Conservation (phyloP, 2,888 invertebrate species). For the Cheilosia scutellata region DNA sequence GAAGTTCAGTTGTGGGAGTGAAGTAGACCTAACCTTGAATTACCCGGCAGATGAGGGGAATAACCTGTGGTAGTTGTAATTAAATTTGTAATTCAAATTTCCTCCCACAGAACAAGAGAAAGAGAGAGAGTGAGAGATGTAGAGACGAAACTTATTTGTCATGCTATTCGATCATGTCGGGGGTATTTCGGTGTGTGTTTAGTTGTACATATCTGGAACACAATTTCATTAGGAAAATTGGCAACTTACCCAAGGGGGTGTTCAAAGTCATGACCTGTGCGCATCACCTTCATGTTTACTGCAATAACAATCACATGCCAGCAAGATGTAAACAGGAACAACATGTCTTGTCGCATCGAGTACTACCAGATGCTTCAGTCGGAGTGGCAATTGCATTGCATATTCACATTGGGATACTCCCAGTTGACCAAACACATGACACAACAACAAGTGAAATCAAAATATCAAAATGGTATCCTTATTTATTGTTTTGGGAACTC, state of each 20-base stretch:
- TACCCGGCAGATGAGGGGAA: neutral
- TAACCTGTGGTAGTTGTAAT: slow-evolving; percentile 11
- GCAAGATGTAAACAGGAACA: slow-evolving; percentile 53
- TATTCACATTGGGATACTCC: slow-evolving; percentile 41
- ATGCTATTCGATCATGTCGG: neutral
- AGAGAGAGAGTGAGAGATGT: no score
- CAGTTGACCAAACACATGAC: slow-evolving; percentile 38
- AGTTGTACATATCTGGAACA: slow-evolving; percentile 8
- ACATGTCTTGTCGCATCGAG: slow-evolving; percentile 59
- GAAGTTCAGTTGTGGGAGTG: neutral
- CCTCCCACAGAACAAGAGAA: neutral
- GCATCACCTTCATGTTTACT: slow-evolving; percentile 68
- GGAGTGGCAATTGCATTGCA: slow-evolving; percentile 45
- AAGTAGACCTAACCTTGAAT: slow-evolving; percentile 20
- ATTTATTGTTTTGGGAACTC: slow-evolving; percentile 30
- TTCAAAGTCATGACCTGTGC: slow-evolving; percentile 64
- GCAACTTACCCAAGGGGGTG: slow-evolving; percentile 56
- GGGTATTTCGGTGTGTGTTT: neutral
- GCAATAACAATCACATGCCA: slow-evolving; percentile 64
- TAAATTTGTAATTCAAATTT: slow-evolving; percentile 23
- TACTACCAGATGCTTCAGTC: slow-evolving; percentile 24
- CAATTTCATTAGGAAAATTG: slow-evolving; percentile 57
- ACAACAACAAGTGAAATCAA: slow-evolving; percentile 47
- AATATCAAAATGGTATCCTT: slow-evolving; percentile 39
- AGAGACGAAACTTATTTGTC: no score